Evolutionary conservation across 30 jellyfish, hydroid and myxozoan species (phyloP), one percentile per base, ranked within the genome.

Genomic region (Mastigias papua): DNA sequence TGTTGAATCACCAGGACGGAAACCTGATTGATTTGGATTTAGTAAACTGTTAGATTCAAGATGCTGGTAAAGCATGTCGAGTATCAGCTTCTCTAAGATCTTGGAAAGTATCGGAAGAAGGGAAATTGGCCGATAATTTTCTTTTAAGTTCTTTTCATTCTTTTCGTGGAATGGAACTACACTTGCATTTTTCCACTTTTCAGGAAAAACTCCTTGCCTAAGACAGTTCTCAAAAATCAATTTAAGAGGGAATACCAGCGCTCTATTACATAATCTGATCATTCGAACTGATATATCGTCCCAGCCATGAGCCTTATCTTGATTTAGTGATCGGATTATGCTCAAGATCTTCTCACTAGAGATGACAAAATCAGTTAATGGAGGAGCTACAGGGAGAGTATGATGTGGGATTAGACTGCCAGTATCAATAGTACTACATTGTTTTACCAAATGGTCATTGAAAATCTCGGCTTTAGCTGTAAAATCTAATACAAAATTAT

Each of bases 231-330:
- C 78, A 77, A 54, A 77, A 26, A 54, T 77, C 62, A 50, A 69
- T 16, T 48, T n/a, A 23, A 77, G 72, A 26, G 77, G 88, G 25
- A 22, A 30, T n/a, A 77, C 0, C 63, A 77, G 64, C 32, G 78
- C 62, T 48, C 26, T 16, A 23, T 60, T 64, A 33, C 88, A 77
- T 31, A 77, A 17, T 57, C 54, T 77, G 20, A 77, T 77, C 88
- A 0, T 77, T 10, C 48, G 54, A 22, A 48, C 78, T 10, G 88
- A 77, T 5, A 77, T 54, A 22, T 34, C 50, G 34, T 77, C 88
- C 66, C 78, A 77, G 22, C 88, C 88, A 57, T 77, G 34, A n/a
- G 88, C 88, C 30, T 77, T 77, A 58, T 28, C 32, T 22, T 32
- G 20, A 23, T 77, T 57, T 29, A 77, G 1, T 26, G 88, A 60